Percentiles rank a stretch among this genome's conserved stretches.
Conservation (phyloP, 2,113 vertebrate species). For the Psittacus erithacus region DNA sequence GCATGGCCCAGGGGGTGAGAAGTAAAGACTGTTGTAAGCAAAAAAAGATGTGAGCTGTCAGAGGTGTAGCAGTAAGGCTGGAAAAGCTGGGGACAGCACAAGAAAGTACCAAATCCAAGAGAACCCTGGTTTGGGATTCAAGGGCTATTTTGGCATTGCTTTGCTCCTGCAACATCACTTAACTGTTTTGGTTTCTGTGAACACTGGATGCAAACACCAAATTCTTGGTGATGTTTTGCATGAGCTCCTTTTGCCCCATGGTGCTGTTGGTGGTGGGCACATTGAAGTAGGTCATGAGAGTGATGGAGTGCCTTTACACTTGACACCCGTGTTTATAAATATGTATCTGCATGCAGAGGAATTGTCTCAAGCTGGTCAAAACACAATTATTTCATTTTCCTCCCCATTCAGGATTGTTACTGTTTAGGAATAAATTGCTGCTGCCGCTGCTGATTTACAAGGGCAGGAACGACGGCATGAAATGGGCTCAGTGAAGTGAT, state of each 20-base stretch:
- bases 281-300: not conserved
- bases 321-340: conserved; percentile 21
- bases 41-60: not conserved
- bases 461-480: conserved; percentile 65
- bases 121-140: not conserved
- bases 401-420: conserved; percentile 55
- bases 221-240: not conserved
- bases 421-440: conserved; percentile 75
- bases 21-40: not conserved
- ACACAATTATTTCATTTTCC: conserved; percentile 77
- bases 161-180: not conserved
- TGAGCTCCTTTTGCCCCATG: not conserved
- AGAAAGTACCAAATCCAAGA: not conserved
- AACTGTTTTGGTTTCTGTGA: not conserved
- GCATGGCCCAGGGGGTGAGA: not conserved
- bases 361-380: conserved; percentile 67
- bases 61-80: not conserved
- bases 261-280: not conserved
- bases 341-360: not conserved
- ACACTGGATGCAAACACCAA: not conserved
- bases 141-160: not conserved
- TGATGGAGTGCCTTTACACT: not conserved
- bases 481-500: conserved; percentile 75
- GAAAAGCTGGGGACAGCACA: accelerated
- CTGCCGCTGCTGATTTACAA: conserved; percentile 68